phyloP scores from a whole-genome alignment of 1,140 invertebrate genomes.

The Drosophila repletoides region DNA sequence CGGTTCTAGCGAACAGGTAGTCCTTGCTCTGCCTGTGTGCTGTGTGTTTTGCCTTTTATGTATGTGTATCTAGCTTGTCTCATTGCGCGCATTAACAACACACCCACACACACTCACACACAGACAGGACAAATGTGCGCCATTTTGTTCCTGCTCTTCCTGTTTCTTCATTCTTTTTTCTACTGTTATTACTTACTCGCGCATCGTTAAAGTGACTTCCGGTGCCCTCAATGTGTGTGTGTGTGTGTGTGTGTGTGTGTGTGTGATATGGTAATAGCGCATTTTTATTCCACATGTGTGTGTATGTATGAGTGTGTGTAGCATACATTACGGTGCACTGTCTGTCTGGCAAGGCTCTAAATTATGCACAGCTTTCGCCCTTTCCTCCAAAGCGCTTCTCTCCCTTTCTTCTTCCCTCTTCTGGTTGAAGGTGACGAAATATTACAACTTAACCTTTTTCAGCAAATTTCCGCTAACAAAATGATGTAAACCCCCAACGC shows the following conservation, averaged over 20 bases:
- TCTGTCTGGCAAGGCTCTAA: slow-evolving; percentile 61
- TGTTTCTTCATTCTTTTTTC: slow-evolving; percentile 39
- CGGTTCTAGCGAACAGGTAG: slow-evolving; percentile 1
- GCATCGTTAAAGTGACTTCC: slow-evolving; percentile 81
- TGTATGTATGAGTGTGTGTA: slow-evolving; percentile 12
- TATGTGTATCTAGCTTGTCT: slow-evolving; percentile 54
- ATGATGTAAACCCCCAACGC: slow-evolving; percentile 33
- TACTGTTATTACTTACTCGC: slow-evolving; percentile 76
- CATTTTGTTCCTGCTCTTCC: slow-evolving; percentile 60
- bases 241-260: slow-evolving; percentile 13
- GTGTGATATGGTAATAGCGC: slow-evolving; percentile 63
- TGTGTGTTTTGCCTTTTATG: neutral
- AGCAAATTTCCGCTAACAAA: slow-evolving; percentile 73
- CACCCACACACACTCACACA: slow-evolving; percentile 17
- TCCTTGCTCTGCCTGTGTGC: slow-evolving; percentile 1
- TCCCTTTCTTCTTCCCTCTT: neutral
- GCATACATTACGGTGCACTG: slow-evolving; percentile 60
- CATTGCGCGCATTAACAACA: slow-evolving; percentile 55
- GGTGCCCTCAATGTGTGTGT: slow-evolving; percentile 36
- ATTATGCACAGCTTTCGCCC: slow-evolving; percentile 74
- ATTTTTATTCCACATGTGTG: slow-evolving; percentile 24
- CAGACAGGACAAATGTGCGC: slow-evolving; percentile 57
- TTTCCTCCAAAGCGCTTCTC: slow-evolving; percentile 23
- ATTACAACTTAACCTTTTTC: slow-evolving; percentile 78
- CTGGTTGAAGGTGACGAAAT: slow-evolving; percentile 70